Percentiles rank a stretch among this genome's conserved stretches.
phyloP scores from a whole-genome alignment of 2,797 vertebrate species.

The Anguilla marmorata region DNA sequence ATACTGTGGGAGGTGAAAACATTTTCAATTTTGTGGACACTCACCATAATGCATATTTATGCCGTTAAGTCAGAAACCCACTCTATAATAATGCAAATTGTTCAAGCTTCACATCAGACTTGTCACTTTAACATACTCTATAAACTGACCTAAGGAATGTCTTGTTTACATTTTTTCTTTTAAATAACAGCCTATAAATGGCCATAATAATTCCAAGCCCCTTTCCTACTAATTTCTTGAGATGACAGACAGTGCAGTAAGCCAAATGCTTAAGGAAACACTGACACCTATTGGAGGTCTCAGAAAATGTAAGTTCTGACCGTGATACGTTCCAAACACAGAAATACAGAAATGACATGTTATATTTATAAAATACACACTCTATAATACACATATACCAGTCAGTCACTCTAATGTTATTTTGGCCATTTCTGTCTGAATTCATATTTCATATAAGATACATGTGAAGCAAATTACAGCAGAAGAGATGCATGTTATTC shows the following conservation, averaged over 20 bases:
- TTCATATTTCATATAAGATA: not conserved
- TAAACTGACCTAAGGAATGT: constrained; percentile 72
- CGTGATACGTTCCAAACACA: not conserved
- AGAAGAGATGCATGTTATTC: not conserved
- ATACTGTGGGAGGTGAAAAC: constrained; percentile 53
- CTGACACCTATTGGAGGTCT: constrained; percentile 75
- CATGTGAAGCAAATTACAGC: not conserved
- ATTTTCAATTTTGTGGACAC: constrained; percentile 66
- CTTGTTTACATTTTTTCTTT: constrained; percentile 75
- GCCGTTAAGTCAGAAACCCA: constrained; percentile 65
- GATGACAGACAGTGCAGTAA: constrained; percentile 22
- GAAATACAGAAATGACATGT: not conserved
- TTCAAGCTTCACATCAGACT: constrained; percentile 65
- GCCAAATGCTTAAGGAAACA: constrained; percentile 74
- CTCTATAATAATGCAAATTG: constrained; percentile 74
- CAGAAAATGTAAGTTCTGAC: constrained; percentile 3
- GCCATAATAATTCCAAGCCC: constrained; percentile 47
- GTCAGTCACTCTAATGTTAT: not conserved
- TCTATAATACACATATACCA: not conserved
- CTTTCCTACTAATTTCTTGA: constrained; percentile 44
- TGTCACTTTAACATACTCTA: constrained; percentile 72
- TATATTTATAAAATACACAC: not conserved
- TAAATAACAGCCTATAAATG: constrained; percentile 72
- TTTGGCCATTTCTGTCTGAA: not conserved
- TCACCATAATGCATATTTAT: constrained; percentile 72